These are phyloP conservation scores for Oceanites oceanicus DNA, from an alignment of 2,113 vertebrate species.

Conservation along the genomic window DNA sequence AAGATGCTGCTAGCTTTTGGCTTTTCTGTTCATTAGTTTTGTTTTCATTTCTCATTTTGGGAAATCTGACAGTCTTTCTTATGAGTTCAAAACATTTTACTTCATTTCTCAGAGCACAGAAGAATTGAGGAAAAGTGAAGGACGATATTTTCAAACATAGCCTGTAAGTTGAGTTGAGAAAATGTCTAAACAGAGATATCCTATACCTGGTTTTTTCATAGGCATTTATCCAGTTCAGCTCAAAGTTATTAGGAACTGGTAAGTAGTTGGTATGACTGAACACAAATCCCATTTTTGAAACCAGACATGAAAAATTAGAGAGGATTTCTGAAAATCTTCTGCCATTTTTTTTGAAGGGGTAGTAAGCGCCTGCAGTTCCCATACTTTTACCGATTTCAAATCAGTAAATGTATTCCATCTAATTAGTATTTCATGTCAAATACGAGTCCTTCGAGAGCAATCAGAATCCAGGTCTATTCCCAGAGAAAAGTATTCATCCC, in stretches of 20 bases:
- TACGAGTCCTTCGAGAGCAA: neutral
- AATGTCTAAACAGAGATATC: neutral
- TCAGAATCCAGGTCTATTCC: neutral
- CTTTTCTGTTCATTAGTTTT: constrained; percentile 3
- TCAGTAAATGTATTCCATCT: neutral
- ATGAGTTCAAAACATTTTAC: neutral
- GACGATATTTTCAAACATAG: neutral
- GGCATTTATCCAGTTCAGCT: neutral
- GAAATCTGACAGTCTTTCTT: neutral
- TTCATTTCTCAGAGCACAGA: neutral
- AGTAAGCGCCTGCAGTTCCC: neutral
- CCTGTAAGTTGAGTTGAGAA: neutral
- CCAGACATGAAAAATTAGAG: neutral
- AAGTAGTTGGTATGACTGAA: neutral
- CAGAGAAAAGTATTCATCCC: neutral
- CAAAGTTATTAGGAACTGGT: neutral
- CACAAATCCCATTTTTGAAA: neutral
- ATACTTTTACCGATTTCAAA: neutral
- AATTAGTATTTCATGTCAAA: constrained; percentile 34
- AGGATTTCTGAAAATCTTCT: neutral
- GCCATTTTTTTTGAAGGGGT: neutral
- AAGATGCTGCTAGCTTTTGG: neutral
- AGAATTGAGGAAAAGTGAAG: neutral
- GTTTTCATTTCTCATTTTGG: neutral
- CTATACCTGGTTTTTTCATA: neutral